These are phyloP conservation scores for Lagopus leucura DNA, from an alignment of 2,113 vertebrate genomes.

Conservation along the genomic window DNA sequence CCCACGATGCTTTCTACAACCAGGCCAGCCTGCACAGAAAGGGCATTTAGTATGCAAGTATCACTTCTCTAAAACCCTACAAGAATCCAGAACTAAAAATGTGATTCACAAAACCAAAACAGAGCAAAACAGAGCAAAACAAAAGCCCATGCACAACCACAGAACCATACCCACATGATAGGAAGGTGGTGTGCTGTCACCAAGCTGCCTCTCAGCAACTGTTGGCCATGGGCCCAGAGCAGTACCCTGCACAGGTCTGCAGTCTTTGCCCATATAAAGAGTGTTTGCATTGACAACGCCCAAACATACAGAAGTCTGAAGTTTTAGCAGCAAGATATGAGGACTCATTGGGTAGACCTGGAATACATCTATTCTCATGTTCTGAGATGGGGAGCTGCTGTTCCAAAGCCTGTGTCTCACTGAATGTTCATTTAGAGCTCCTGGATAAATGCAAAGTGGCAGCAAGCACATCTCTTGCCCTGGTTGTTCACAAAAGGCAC, in stretches of 20 bases:
- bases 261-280: accelerated
- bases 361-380: background rate
- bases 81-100: background rate
- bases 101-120: background rate
- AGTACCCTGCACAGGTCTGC: background rate
- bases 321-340: background rate
- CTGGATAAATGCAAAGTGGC: background rate
- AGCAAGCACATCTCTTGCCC: background rate
- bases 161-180: background rate
- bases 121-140: background rate
- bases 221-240: background rate
- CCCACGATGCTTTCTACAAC: background rate
- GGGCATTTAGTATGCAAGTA: background rate
- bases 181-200: background rate
- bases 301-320: background rate
- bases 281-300: background rate
- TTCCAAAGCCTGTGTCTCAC: background rate
- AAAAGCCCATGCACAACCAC: background rate
- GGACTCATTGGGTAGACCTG: background rate
- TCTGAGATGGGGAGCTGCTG: background rate
- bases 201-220: background rate
- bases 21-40: background rate
- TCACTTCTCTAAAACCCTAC: slow-evolving; percentile 3
- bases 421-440: background rate
- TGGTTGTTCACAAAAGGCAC: background rate